Conservation (phyloP, 2,113 vertebrate species). For the Todiramphus chloris region DNA sequence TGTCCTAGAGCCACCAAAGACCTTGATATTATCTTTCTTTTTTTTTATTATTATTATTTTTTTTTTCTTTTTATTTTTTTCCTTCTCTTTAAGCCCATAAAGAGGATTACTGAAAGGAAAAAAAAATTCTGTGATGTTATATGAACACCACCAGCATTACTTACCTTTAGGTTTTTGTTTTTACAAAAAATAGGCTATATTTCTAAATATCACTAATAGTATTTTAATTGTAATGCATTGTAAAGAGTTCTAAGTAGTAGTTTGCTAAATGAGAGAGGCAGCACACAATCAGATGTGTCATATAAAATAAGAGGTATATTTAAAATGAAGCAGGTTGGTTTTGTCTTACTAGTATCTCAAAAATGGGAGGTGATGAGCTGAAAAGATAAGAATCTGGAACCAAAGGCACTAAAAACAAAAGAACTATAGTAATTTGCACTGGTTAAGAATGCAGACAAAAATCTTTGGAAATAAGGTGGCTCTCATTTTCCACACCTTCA, state of each 20-base stretch:
- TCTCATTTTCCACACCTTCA: neutral
- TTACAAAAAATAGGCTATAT: neutral
- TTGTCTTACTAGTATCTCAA: neutral
- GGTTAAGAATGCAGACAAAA: neutral
- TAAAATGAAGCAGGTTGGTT: neutral
- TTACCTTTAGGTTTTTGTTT: neutral
- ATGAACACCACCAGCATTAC: neutral
- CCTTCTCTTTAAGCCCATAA: constrained; percentile 42
- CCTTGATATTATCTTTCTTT: constrained; percentile 50
- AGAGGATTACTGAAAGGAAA: neutral
- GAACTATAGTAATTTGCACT: neutral
- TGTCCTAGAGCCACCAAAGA: constrained; percentile 59
- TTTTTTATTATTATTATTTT: constrained; percentile 2
- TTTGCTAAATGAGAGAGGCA: neutral
- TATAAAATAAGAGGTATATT: neutral
- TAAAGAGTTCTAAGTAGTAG: neutral
- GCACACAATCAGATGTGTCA: neutral
- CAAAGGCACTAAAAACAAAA: neutral
- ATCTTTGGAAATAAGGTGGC: neutral
- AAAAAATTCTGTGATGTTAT: neutral
- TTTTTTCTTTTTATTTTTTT: neutral
- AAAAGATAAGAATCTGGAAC: neutral
- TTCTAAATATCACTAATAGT: neutral
- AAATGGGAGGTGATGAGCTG: neutral
- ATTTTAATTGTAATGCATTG: neutral